phyloP scores from a whole-genome alignment of 1,140 invertebrate genomes.

The Diachasmimorpha longicaudata region DNA sequence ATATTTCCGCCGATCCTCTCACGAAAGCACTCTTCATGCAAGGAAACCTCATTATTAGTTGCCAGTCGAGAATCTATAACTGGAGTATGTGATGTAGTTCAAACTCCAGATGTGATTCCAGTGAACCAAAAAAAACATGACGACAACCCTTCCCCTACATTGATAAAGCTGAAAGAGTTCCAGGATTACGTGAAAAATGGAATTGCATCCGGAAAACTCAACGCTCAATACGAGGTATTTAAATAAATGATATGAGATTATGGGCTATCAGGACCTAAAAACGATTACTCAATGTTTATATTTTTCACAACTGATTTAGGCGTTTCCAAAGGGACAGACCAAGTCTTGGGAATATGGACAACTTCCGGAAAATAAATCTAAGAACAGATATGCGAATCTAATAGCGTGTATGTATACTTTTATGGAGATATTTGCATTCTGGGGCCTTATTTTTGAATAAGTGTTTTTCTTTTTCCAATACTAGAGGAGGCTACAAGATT shows the following conservation, averaged over 20 bases:
- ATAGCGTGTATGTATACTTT: conserved; percentile 67
- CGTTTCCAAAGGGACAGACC: conserved; percentile 41
- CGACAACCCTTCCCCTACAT: neutral
- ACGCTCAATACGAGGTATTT: conserved; percentile 10
- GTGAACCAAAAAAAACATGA: neutral
- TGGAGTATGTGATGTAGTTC: neutral
- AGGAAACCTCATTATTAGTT: neutral
- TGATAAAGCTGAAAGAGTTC: conserved; percentile 22
- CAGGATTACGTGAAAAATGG: conserved; percentile 23
- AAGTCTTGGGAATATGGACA: conserved; percentile 41
- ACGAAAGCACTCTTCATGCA: neutral
- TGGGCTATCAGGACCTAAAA: neutral
- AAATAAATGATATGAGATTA: neutral
- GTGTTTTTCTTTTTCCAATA: neutral
- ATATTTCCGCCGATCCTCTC: neutral
- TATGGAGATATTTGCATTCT: neutral
- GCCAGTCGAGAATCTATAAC: neutral
- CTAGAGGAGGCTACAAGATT: too few relatives aligned
- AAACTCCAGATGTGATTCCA: neutral
- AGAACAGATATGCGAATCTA: conserved; percentile 79
- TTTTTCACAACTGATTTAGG: conserved; percentile 26
- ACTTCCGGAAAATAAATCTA: conserved; percentile 68
- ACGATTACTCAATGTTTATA: neutral
- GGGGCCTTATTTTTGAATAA: neutral
- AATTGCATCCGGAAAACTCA: conserved; percentile 11